Percentiles rank a stretch among this genome's conserved stretches.
Conservation (phyloP, 1,140 invertebrate genomes). For the Ptiloglossa arizonensis region DNA sequence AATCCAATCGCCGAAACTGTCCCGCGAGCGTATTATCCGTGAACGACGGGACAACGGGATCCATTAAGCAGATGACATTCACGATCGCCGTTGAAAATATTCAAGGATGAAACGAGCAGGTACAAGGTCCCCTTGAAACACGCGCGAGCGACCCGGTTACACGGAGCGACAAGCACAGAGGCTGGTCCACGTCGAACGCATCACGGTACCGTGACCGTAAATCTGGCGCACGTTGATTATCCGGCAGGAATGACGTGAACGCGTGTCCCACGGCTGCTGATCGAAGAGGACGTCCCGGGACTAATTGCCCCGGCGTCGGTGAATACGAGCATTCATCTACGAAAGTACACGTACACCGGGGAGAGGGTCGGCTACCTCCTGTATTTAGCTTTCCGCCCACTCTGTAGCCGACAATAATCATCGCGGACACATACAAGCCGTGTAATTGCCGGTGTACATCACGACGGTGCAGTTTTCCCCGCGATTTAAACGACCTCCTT, state of each 20-base stretch:
- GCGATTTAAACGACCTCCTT: conserved; percentile 3
- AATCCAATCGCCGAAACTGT: too few relatives aligned
- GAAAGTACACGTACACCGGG: conserved; percentile 30
- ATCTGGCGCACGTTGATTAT: conserved; percentile 25
- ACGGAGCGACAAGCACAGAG: not conserved
- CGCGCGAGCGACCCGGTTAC: not conserved
- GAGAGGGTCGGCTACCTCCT: not conserved
- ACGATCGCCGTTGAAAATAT: too few relatives aligned
- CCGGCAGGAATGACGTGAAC: conserved; percentile 20
- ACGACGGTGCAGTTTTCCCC: not conserved
- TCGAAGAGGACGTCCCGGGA: conserved; percentile 18
- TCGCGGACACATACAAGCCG: not conserved
- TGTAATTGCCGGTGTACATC: conserved; percentile 14
- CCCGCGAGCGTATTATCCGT: too few relatives aligned
- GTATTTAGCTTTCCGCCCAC: conserved; percentile 17
- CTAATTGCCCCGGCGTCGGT: conserved; percentile 27
- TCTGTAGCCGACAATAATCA: conserved; percentile 20
- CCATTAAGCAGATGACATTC: too few relatives aligned
- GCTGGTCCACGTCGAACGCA: conserved; percentile 14
- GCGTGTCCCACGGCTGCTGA: conserved; percentile 1
- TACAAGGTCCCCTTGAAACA: not conserved
- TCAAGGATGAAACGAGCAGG: not conserved
- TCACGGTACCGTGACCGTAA: conserved; percentile 13
- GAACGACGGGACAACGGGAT: too few relatives aligned
- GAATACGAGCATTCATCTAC: conserved; percentile 26